Conservation (phyloP, 1,140 invertebrate genomes). For the Odontomachus brunneus region DNA sequence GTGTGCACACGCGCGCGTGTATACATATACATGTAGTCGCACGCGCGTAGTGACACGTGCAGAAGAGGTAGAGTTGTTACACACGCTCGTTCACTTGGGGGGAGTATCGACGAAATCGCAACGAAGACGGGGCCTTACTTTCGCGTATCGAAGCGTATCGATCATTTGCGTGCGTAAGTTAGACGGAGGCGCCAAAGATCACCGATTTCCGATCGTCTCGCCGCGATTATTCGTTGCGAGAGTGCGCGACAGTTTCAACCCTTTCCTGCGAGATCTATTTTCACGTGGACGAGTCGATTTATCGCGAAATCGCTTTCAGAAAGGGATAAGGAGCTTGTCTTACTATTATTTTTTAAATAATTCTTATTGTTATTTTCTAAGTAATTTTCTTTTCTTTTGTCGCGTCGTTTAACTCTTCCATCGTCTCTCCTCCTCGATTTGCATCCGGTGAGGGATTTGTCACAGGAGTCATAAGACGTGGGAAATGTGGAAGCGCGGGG, state of each 20-base stretch:
- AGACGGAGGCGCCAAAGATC: neutral
- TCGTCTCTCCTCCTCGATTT: neutral
- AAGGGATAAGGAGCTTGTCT: neutral
- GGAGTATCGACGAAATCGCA: neutral
- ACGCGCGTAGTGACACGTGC: conserved; percentile 20
- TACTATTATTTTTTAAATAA: too few relatives aligned
- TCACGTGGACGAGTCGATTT: neutral
- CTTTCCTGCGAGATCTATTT: neutral
- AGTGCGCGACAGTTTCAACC: neutral
- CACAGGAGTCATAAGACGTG: neutral
- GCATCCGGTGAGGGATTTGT: neutral
- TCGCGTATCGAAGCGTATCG: neutral
- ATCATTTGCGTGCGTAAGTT: neutral
- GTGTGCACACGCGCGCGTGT: too few relatives aligned
- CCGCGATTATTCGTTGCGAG: neutral
- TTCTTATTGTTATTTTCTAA: too few relatives aligned
- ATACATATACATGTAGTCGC: too few relatives aligned
- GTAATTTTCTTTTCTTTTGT: too few relatives aligned
- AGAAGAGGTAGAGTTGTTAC: conserved; percentile 28
- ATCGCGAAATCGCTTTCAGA: neutral
- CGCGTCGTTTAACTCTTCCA: too few relatives aligned
- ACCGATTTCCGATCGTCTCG: too few relatives aligned
- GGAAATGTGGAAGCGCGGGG: conserved; percentile 7
- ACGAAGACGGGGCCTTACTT: neutral
- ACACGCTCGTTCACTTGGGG: neutral